A percentile compares a stretch with the other conserved stretches of the same genome.
phyloP scores from a whole-genome alignment of 23 tunicate species.

The Ciona savignyi region DNA sequence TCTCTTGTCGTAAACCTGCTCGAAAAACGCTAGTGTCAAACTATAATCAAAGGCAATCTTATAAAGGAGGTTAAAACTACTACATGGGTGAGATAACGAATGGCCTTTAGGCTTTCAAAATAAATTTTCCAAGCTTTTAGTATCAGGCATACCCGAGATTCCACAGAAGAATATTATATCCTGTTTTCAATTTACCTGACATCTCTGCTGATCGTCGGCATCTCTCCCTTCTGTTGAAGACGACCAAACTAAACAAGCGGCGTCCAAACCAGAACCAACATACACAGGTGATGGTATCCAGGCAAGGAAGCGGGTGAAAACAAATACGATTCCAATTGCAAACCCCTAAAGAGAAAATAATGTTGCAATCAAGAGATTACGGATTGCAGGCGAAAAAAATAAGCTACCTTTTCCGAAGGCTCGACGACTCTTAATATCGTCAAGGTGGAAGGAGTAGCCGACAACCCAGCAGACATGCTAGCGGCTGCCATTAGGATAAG shows the following conservation, averaged over 20 bases:
- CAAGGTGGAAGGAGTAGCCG: constrained; percentile 79
- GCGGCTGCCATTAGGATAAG: constrained; percentile 70
- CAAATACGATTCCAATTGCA: constrained; percentile 78
- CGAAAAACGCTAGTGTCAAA: not conserved
- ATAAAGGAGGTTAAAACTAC: too few relatives aligned
- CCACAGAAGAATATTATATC: too few relatives aligned
- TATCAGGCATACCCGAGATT: too few relatives aligned
- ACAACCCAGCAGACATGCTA: constrained; percentile 68
- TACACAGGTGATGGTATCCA: constrained; percentile 92
- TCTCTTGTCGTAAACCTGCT: constrained; percentile 79
- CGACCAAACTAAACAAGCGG: constrained; percentile 49
- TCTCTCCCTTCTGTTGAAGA: constrained; percentile 1
- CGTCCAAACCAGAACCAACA: constrained; percentile 75
- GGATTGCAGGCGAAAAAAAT: constrained; percentile 4
- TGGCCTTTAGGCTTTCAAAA: too few relatives aligned
- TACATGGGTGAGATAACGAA: too few relatives aligned
- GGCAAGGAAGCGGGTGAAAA: constrained; percentile 71
- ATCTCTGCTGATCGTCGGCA: constrained; percentile 16
- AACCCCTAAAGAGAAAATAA: constrained; percentile 31
- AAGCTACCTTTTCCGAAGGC: constrained; percentile 57
- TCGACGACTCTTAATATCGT: constrained; percentile 58
- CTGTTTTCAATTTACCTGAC: constrained; percentile 56
- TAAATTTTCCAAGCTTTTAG: too few relatives aligned
- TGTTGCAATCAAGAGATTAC: not conserved
- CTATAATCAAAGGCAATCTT: not conserved